Percentiles rank a stretch among this genome's conserved stretches.
Conservation (phyloP, 2,888 invertebrate genomes). For the Salpingus planirostris region DNA sequence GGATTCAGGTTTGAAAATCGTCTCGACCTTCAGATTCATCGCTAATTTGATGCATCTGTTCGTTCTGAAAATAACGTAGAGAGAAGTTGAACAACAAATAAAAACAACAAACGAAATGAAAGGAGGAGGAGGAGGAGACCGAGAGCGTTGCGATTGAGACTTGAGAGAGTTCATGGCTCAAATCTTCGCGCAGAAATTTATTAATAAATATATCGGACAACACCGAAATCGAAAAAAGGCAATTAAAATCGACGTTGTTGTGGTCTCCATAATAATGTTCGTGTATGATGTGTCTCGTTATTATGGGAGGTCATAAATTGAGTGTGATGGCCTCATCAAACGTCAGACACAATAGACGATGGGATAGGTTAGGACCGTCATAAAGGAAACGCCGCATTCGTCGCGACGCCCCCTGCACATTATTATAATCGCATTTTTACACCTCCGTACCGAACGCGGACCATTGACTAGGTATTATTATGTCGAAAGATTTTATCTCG, state of each 20-base stretch:
- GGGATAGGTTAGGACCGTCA: constrained; percentile 17
- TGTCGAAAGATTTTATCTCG: too few species aligned
- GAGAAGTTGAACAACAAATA: constrained; percentile 10
- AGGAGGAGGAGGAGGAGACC: too few species aligned
- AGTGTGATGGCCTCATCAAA: constrained; percentile 13
- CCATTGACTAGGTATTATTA: too few species aligned
- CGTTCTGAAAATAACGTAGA: constrained; percentile 11
- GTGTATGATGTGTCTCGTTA: constrained; percentile 7
- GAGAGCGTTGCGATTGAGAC: too few species aligned
- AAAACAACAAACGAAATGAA: constrained; percentile 11
- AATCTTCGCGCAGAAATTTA: too few species aligned
- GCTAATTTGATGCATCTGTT: constrained; percentile 13
- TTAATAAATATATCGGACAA: too few species aligned
- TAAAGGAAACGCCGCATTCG: constrained; percentile 7
- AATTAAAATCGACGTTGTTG: constrained; percentile 14
- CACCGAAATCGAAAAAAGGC: too few species aligned
- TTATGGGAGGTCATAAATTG: constrained; percentile 11
- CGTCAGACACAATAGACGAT: constrained; percentile 15
- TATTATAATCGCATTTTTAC: too few species aligned
- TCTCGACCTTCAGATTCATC: constrained; percentile 9
- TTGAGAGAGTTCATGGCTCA: too few species aligned
- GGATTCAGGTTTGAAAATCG: constrained; percentile 7
- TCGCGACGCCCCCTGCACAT: constrained; percentile 3
- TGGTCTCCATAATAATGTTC: too few species aligned
- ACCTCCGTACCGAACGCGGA: too few species aligned